These are phyloP conservation scores for Drosophila sordidula DNA, from an alignment of 2,888 invertebrate genomes.

Conservation along the genomic window DNA sequence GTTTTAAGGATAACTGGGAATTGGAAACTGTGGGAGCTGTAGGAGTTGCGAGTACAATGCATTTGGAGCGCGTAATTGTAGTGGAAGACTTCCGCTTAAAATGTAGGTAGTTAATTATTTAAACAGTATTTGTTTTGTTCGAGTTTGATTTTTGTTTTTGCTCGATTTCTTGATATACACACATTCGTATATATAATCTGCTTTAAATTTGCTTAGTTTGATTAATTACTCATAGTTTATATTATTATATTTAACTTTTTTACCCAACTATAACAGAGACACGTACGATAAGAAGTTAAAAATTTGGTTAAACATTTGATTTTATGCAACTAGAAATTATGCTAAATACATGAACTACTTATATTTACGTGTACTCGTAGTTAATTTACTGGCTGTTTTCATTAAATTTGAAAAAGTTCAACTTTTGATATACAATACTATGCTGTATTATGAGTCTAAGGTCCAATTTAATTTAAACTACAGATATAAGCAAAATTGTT, in stretches of 20 bases:
- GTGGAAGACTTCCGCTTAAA: constrained; percentile 85
- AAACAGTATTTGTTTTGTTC: constrained; percentile 42
- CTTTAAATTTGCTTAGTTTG: constrained; percentile 38
- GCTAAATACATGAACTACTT: constrained; percentile 58
- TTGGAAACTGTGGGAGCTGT: constrained; percentile 12
- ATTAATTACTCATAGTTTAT: constrained; percentile 44
- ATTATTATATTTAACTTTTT: constrained; percentile 38
- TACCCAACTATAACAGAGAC: constrained; percentile 67
- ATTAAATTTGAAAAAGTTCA: constrained; percentile 53
- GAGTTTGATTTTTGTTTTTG: constrained; percentile 43
- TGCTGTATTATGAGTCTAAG: constrained; percentile 42
- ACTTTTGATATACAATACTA: constrained; percentile 56
- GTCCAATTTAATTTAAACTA: constrained; percentile 45
- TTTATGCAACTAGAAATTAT: constrained; percentile 55
- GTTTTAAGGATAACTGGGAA: constrained; percentile 23
- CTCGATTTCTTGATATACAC: constrained; percentile 1
- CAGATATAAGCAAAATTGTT: constrained; percentile 63
- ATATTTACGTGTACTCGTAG: constrained; percentile 36
- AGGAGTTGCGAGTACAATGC: constrained; percentile 34
- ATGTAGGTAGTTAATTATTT: constrained; percentile 66
- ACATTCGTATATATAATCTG: constrained; percentile 9
- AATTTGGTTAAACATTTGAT: constrained; percentile 59
- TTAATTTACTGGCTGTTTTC: constrained; percentile 39
- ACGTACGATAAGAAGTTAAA: constrained; percentile 61
- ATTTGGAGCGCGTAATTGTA: constrained; percentile 58